Percentiles rank a stretch among this genome's conserved stretches.
Conservation (phyloP, 2,888 invertebrate species). For the Stenodema calcarata region DNA sequence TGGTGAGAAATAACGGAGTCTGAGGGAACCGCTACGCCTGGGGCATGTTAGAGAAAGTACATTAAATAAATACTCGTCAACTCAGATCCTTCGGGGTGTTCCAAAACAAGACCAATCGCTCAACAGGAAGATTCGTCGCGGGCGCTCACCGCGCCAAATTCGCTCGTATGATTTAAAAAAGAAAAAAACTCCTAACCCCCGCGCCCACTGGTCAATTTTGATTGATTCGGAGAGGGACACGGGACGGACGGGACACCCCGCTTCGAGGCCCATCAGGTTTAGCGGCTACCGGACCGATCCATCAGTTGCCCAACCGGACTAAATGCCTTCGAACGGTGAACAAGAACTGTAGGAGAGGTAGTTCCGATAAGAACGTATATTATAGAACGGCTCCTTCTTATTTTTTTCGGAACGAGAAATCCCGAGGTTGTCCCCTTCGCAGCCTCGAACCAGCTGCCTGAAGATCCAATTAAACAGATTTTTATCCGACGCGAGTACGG, state of each 20-base stretch:
- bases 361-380: background rate
- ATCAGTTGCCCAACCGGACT: background rate
- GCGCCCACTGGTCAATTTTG: background rate
- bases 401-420: background rate
- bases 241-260: background rate
- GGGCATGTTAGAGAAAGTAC: too few species aligned
- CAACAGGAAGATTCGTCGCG: background rate
- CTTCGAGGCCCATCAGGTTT: background rate
- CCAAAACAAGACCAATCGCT: background rate
- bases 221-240: background rate
- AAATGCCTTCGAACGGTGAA: background rate
- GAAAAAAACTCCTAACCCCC: too few species aligned
- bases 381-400: background rate
- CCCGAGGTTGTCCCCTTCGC: background rate
- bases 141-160: background rate
- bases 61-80: too few species aligned
- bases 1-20: too few species aligned
- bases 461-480: constrained; percentile 2
- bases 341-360: background rate
- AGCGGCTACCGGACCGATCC: background rate
- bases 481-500: background rate
- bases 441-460: background rate
- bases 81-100: background rate
- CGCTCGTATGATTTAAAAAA: too few species aligned
- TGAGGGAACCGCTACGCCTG: too few species aligned